Base-by-base conservation (phyloP, 2,888 invertebrate genomes). In the Caenorhabditis sp. region DNA sequence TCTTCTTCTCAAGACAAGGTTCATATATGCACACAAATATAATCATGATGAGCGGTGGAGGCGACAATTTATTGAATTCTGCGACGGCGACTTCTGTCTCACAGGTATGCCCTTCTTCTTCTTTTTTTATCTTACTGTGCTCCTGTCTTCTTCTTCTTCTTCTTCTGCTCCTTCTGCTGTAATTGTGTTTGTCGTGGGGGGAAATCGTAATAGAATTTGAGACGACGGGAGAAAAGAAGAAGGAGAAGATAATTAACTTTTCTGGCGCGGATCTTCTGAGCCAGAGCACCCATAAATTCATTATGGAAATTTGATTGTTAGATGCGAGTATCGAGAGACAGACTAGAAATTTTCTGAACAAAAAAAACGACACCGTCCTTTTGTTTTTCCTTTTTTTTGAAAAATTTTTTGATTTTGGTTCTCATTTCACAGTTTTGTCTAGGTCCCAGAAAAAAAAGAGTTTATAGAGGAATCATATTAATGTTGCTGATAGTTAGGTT, bases 231-330 rank as follows among this genome's bases (percentile, higher is more conserved):
- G 67, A 57, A 27, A 3, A 54, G 21, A 25, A 21, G 7, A 54
- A 7, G 23, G 25, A 54, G 54, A 54, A 50, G 25, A 81, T 81
- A 81, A 81, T 81, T 81, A 81, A 81, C 81, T 81, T 81, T 81
- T 81, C 81, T 81, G 74, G 72, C 71, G 72, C 65, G 64, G 67
- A 67, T 63, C 59, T 53, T 53, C 23, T 53, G 53, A 23, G 53
- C 25, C 53, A 5, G 53, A 53, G 53, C 21, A 14, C 79, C 78
- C 79, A 81, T 81, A 81, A 81, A 81, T 79, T 81, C 79, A 81
- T 81, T 81, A 81, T 80, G 81, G 78, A 80, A 80, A 81, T 81
- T 79, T 80, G 81, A 81, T 81, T 81, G 81, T 76, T 69, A 66
- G 71, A 71, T 67, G 66, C 67, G 59, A 63, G 50, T n/a, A 50